phyloP scores from a whole-genome alignment of 2,888 invertebrate species.

The Branchipolynoe longqiensis region DNA sequence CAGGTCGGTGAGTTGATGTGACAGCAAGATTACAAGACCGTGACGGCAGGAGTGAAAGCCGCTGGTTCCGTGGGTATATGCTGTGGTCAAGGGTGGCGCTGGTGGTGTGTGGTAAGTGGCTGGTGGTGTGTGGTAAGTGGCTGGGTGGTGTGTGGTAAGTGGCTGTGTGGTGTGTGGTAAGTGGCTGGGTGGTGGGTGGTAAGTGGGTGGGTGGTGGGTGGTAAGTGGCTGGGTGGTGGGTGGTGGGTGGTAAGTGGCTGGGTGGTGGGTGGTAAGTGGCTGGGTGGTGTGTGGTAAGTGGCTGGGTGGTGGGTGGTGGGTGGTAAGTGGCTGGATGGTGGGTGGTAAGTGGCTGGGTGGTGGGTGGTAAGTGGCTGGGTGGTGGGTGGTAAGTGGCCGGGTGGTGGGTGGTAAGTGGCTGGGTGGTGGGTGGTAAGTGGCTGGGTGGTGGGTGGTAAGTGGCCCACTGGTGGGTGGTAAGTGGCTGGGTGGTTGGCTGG shows the following conservation, averaged over 20 bases:
- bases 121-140: not conserved
- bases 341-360: not conserved
- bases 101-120: not conserved
- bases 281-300: not conserved
- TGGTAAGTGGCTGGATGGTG: not conserved
- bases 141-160: not conserved
- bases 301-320: not conserved
- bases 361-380: not conserved
- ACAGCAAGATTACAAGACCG: no score
- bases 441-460: not conserved
- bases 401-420: not conserved
- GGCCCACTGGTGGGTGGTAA: not conserved
- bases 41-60: no score
- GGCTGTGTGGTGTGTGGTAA: not conserved
- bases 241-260: not conserved
- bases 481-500: not conserved
- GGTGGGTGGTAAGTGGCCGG: not conserved
- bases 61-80: not conserved
- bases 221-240: not conserved
- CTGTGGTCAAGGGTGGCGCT: not conserved
- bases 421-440: not conserved
- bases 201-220: not conserved
- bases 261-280: not conserved
- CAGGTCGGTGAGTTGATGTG: no score
- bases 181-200: not conserved